Conservation (phyloP, 1,140 invertebrate genomes). For the Melanaphis sacchari region DNA sequence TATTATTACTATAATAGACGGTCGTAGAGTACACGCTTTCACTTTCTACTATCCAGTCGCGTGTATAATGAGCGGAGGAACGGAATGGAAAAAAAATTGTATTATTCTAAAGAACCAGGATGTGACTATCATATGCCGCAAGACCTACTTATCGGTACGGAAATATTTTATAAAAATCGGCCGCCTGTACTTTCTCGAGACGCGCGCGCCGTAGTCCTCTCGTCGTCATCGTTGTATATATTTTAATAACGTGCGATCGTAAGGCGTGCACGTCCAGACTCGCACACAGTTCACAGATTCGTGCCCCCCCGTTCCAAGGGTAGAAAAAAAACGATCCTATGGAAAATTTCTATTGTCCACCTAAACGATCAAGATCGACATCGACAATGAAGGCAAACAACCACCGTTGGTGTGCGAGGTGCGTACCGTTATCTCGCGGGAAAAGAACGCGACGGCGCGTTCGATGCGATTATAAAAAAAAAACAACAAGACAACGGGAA, state of each 20-base stretch:
- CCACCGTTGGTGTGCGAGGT: background rate
- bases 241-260: background rate
- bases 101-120: conserved; percentile 50
- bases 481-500: background rate
- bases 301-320: no score
- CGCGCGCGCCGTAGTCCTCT: background rate
- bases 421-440: conserved; percentile 8
- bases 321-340: background rate
- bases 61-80: conserved; percentile 11
- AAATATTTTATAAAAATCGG: background rate
- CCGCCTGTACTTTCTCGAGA: background rate
- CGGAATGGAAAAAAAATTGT: background rate
- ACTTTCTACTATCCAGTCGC: conserved; percentile 48
- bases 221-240: background rate
- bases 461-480: background rate
- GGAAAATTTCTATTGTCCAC: background rate
- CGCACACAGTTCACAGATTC: background rate
- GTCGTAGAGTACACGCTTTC: conserved; percentile 38
- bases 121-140: conserved; percentile 13
- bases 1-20: background rate
- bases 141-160: conserved; percentile 46
- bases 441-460: conserved; percentile 7
- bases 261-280: background rate
- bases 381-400: background rate
- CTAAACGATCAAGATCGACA: background rate